A percentile compares a stretch with the other conserved stretches of the same genome.
Conservation (phyloP, 2,888 invertebrate species). For the Polietes domitor region DNA sequence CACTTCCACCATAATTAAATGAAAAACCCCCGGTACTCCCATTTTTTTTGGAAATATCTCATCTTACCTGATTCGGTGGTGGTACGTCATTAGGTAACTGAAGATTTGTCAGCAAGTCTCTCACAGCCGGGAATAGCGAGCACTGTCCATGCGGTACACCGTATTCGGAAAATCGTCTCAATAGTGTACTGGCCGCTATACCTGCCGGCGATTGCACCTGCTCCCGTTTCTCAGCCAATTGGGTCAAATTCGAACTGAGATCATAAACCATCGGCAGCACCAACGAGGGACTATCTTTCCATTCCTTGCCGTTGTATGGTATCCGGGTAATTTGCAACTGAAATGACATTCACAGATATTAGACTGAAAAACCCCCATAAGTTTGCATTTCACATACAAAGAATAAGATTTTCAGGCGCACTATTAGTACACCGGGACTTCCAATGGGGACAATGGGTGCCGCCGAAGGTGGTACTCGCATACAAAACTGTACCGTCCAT, state of each 20-base stretch:
- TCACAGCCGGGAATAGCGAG: constrained; percentile 94
- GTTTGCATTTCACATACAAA: constrained; percentile 85
- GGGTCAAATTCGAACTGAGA: constrained; percentile 91
- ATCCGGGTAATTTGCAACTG: constrained; percentile 89
- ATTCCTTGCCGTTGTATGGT: constrained; percentile 84
- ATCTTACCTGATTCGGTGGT: constrained; percentile 80
- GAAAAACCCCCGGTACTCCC: not conserved
- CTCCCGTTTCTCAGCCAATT: constrained; percentile 92
- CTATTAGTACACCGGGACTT: constrained; percentile 92
- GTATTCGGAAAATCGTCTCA: constrained; percentile 89
- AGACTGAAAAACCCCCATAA: not conserved
- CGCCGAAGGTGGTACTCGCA: constrained; percentile 94
- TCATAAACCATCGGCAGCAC: constrained; percentile 96
- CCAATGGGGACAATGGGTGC: constrained; percentile 94
- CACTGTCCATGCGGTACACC: constrained; percentile 90
- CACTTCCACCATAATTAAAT: not conserved
- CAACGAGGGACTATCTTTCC: constrained; percentile 87
- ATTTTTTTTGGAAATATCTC: not conserved
- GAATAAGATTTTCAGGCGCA: constrained; percentile 93
- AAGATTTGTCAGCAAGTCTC: constrained; percentile 92
- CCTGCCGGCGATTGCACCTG: constrained; percentile 83
- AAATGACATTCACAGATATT: not conserved
- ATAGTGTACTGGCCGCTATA: constrained; percentile 84
- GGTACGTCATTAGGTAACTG: constrained; percentile 90
- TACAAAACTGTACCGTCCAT: constrained; percentile 96